Evolutionary conservation across 2,113 vertebrate genomes (phyloP), one percentile per base, ranked within the genome.

Genomic region (Thinocorus orbignyianus): DNA sequence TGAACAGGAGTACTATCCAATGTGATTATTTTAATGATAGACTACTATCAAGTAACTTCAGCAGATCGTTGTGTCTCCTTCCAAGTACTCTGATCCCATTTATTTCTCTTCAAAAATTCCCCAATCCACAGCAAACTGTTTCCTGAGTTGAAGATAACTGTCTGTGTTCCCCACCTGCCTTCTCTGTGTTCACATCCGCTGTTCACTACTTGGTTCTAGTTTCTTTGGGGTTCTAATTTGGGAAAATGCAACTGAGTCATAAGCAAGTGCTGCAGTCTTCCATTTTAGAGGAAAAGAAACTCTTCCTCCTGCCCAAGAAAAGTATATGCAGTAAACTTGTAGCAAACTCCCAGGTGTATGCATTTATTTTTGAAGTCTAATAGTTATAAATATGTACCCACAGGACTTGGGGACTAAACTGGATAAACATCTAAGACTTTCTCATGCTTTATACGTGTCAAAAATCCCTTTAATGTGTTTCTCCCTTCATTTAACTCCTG

Each of bases 391-490:
- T 82, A 64, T 30, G 31, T 64, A 68, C 13, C 24, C 35, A 39
- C 11, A 82, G 51, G 44, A 62, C 49, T 22, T 1, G 1, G 14
- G 57, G 9, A 72, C 58, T 87, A 81, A 87, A 73, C 41, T 41
- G 54, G 44, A 65, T 72, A 77, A 90, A 57, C 30, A 42, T 20
- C 52, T 48, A 24, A 92, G 62, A 46, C 62, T 69, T 85, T 94
- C 78, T 66, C 16, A 31, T 70, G 62, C 37, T 72, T 85, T 54
- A 4, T 20, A 86, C n/a, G 58, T 77, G 58, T 93, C 74, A 93
- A 88, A 92, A 93, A 90, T 62, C n/a, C 55, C 48, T 83, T 82
- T 69, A 81, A 80, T n/a, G 5, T 61, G 9, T 44, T 87, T 87
- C 46, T 85, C 58, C 37, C 28, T 79, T 87, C 39, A 58, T 90